These are phyloP conservation scores for Delia radicum DNA, from an alignment of 1,140 invertebrate species.

Conservation along the genomic window DNA sequence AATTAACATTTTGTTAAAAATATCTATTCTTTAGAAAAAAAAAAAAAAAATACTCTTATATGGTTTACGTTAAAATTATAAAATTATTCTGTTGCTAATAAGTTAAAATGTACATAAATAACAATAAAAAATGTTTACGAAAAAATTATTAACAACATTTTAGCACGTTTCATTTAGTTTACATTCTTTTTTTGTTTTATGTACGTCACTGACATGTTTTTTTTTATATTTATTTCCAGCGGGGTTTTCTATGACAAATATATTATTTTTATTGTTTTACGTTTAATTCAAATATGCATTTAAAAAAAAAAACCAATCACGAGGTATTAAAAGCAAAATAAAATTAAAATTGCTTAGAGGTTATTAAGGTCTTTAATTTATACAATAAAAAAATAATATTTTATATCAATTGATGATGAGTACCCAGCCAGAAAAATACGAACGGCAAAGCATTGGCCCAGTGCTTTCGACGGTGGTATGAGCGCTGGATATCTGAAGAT, in stretches of 20 bases:
- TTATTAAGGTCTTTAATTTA: not conserved
- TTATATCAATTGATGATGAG: not conserved
- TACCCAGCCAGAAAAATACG: too few relatives aligned
- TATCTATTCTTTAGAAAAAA: not conserved
- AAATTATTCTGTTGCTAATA: not conserved
- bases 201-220: not conserved
- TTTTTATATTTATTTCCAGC: not conserved
- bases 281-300: not conserved
- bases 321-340: not conserved
- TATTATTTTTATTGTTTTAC: not conserved
- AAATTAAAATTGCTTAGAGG: not conserved
- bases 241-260: slow-evolving; percentile 4
- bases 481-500: too few relatives aligned
- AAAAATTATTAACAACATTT: not conserved
- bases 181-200: not conserved
- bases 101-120: too few relatives aligned
- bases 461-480: too few relatives aligned
- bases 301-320: not conserved
- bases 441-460: too few relatives aligned
- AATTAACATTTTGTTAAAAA: not conserved
- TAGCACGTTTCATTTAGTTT: not conserved
- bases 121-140: too few relatives aligned
- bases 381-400: too few relatives aligned
- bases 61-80: not conserved
- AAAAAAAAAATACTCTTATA: not conserved